Percentiles rank a stretch among this genome's conserved stretches.
Evolutionary conservation across 2,888 invertebrate species (phyloP).

Genomic region (Epistrophe grossulariae): DNA sequence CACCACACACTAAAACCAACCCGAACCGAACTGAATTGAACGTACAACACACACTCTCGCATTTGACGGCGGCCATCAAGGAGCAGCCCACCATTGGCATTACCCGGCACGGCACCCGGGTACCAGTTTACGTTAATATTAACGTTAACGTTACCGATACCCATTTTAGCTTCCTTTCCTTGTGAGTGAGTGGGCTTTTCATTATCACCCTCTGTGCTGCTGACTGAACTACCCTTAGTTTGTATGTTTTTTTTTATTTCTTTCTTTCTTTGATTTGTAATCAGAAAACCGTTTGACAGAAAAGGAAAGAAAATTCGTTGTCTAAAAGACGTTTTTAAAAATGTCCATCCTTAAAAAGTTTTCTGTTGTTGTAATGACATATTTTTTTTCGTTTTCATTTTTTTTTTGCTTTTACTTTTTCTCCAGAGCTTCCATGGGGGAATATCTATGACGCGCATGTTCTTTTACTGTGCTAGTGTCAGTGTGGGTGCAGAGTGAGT

Average conservation of each 20-base stretch:
- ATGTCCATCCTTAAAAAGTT: constrained; percentile 62
- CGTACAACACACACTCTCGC: constrained; percentile 37
- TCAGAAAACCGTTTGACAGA: constrained; percentile 51
- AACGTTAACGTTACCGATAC: constrained; percentile 13
- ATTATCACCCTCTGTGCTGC: constrained; percentile 56
- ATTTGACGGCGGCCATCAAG: constrained; percentile 59
- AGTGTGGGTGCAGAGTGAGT: constrained; percentile 49
- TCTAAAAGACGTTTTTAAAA: constrained; percentile 67
- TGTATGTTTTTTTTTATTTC: constrained; percentile 1
- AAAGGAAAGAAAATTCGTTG: constrained; percentile 61
- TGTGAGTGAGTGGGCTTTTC: constrained; percentile 58
- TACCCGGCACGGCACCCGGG: not conserved
- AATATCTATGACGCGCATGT: constrained; percentile 68
- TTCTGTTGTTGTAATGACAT: constrained; percentile 67
- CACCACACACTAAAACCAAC: constrained; percentile 44
- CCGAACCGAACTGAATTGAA: not conserved
- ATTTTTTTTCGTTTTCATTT: constrained; percentile 8
- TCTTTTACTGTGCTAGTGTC: constrained; percentile 58
- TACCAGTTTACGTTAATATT: constrained; percentile 7
- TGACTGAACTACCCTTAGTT: constrained; percentile 61
- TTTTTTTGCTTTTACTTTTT: constrained; percentile 8
- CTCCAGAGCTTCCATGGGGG: constrained; percentile 34
- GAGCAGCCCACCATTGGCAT: constrained; percentile 68
- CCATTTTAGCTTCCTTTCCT: constrained; percentile 43
- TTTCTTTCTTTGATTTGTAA: constrained; percentile 25